Conservation (phyloP, 2,888 invertebrate genomes). For the Cryptocephalus moraei region DNA sequence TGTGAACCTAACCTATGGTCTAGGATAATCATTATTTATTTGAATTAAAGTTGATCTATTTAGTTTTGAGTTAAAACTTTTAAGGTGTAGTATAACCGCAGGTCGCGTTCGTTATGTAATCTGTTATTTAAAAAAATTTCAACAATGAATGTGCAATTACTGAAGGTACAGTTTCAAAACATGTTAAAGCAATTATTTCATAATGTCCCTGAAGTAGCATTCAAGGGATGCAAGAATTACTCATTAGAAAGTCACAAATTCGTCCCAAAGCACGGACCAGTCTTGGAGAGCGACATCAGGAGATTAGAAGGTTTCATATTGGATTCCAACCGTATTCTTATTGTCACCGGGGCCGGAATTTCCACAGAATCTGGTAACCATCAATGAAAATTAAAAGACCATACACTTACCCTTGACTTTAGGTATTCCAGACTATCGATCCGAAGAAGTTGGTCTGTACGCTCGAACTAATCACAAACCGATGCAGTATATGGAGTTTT, state of each 20-base stretch:
- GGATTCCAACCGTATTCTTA: conserved; percentile 47
- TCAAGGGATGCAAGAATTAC: conserved; percentile 1
- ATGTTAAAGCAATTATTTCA: not conserved
- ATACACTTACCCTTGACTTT: conserved; percentile 7
- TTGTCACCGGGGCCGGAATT: conserved; percentile 89
- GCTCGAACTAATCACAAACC: conserved; percentile 77
- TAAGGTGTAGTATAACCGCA: too few relatives aligned
- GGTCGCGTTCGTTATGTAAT: too few relatives aligned
- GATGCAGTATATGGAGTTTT: conserved; percentile 77
- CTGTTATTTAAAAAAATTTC: too few relatives aligned
- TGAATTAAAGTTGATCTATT: too few relatives aligned
- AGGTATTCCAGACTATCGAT: conserved; percentile 93
- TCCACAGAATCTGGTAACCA: conserved; percentile 84
- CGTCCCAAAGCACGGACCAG: conserved; percentile 68
- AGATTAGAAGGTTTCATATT: conserved; percentile 50
- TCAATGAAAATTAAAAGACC: not conserved
- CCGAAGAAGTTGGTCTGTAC: conserved; percentile 84
- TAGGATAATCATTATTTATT: too few relatives aligned
- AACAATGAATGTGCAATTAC: too few relatives aligned
- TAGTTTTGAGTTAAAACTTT: too few relatives aligned
- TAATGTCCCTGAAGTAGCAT: too few relatives aligned
- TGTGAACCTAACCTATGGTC: too few relatives aligned
- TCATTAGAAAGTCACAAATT: conserved; percentile 28
- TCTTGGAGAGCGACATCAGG: conserved; percentile 47
- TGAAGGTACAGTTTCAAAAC: not conserved